These are phyloP conservation scores for Heliconius melpomene DNA, from an alignment of 1,140 invertebrate genomes.

Conservation along the genomic window DNA sequence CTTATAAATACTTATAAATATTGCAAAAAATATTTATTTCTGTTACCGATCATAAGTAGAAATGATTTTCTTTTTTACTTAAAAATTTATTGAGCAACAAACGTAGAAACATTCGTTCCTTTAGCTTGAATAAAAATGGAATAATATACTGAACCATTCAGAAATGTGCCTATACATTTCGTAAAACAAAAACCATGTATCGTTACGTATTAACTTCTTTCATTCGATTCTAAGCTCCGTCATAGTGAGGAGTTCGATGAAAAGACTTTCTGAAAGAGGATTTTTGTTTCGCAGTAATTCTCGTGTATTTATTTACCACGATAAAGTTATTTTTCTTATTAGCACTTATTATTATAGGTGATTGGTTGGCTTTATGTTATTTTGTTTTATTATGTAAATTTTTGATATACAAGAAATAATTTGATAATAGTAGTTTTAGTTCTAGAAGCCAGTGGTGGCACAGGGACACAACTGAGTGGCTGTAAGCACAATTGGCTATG, in stretches of 20 bases:
- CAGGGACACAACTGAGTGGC: too few species aligned
- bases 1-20: too few species aligned
- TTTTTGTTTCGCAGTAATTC: neutral
- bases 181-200: neutral
- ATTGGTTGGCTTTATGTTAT: neutral
- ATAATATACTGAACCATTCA: neutral
- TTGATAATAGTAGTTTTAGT: neutral
- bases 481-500: too few species aligned
- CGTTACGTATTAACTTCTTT: neutral
- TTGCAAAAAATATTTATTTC: too few species aligned
- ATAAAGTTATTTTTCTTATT: neutral
- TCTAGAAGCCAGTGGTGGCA: too few species aligned
- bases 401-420: neutral
- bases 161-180: neutral
- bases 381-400: neutral
- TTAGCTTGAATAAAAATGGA: neutral
- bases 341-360: neutral
- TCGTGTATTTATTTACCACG: neutral
- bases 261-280: conserved; percentile 8
- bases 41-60: too few species aligned
- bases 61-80: too few species aligned
- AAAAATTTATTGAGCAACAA: too few species aligned
- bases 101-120: too few species aligned
- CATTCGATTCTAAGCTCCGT: neutral
- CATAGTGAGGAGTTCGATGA: neutral